Conservation (phyloP, 1,140 invertebrate genomes). For the Amphibalanus amphitrite region DNA sequence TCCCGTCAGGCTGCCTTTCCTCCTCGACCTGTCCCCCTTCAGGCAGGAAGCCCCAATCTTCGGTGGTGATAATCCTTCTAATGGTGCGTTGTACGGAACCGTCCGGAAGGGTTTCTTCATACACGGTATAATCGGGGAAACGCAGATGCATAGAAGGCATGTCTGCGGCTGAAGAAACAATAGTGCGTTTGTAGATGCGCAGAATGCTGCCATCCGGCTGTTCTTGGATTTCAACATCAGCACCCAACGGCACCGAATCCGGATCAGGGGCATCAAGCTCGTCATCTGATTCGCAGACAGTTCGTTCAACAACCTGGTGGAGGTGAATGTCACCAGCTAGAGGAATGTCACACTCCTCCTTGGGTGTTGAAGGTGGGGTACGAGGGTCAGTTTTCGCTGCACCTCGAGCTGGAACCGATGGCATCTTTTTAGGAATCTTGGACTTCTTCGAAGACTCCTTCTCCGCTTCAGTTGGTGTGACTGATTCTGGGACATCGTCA, state of each 20-base stretch:
- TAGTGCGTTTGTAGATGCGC: background rate
- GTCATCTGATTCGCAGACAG: constrained; percentile 12
- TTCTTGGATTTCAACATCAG: background rate
- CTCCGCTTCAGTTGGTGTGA: background rate
- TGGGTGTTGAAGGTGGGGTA: background rate
- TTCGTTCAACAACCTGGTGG: constrained; percentile 15
- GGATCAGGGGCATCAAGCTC: constrained; percentile 13
- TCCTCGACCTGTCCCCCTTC: background rate
- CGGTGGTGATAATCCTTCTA: background rate
- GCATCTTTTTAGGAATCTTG: background rate
- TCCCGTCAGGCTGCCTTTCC: background rate
- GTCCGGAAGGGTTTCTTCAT: background rate
- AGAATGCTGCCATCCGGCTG: background rate
- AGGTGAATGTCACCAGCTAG: background rate
- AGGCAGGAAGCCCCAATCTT: background rate
- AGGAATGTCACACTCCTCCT: background rate
- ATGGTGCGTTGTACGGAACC: background rate
- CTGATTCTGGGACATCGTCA: background rate
- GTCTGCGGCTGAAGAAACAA: background rate
- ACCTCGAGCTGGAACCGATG: background rate
- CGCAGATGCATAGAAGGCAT: background rate
- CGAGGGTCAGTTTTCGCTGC: background rate
- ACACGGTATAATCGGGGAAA: background rate
- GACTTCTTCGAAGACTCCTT: background rate
- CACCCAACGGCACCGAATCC: background rate